These are phyloP conservation scores for Amiota mariae DNA, from an alignment of 2,888 invertebrate species.

Conservation along the genomic window DNA sequence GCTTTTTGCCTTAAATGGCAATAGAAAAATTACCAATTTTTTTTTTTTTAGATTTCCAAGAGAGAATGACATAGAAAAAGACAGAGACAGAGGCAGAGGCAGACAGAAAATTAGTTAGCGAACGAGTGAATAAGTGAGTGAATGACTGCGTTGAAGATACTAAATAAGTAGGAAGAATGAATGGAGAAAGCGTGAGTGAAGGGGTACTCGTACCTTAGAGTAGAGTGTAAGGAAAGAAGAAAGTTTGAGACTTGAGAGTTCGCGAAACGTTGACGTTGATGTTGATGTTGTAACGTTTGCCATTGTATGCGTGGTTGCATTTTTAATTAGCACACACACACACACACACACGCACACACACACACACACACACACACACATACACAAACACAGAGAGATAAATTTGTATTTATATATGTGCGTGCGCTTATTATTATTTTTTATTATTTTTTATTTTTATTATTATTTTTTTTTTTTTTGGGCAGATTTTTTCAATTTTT, in stretches of 20 bases:
- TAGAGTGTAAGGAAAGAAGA: no score
- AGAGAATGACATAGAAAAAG: not conserved
- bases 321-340: slow-evolving; percentile 25
- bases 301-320: slow-evolving; percentile 23
- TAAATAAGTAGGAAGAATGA: no score
- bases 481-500: slow-evolving; percentile 18
- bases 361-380: not conserved
- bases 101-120: not conserved
- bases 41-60: not conserved
- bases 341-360: slow-evolving; percentile 2
- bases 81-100: not conserved
- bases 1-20: slow-evolving; percentile 24
- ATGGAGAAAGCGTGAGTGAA: no score
- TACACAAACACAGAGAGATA: not conserved
- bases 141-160: no score
- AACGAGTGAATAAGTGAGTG: no score
- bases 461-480: slow-evolving; percentile 13
- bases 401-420: not conserved
- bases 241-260: no score
- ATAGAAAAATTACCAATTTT: not conserved
- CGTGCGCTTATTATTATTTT: not conserved
- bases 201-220: no score
- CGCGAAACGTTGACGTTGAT: not conserved
- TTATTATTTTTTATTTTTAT: slow-evolving; percentile 7
- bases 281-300: slow-evolving; percentile 3